Evolutionary conservation across 2,113 vertebrate species (phyloP).

Genomic region (Pygoscelis adeliae): DNA sequence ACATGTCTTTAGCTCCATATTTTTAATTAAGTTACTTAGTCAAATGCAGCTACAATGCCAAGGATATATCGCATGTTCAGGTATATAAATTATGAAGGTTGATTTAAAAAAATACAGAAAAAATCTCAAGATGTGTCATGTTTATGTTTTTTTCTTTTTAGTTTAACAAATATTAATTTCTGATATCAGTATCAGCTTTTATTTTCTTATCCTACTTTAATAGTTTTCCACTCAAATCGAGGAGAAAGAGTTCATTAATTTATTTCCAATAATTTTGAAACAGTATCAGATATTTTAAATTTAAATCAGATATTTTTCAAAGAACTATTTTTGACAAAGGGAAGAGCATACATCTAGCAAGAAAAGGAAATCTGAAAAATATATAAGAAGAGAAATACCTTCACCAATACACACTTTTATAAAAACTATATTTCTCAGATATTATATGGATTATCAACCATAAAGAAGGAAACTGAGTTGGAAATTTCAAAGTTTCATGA

Average conservation of each 20-base stretch:
- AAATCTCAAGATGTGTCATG: neutral
- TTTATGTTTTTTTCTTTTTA: neutral
- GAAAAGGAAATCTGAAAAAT: neutral
- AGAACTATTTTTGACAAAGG: neutral
- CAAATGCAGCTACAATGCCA: neutral
- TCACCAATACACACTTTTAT: neutral
- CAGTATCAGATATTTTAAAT: neutral
- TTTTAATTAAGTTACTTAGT: neutral
- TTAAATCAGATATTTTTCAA: neutral
- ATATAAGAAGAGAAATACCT: neutral
- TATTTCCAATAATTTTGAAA: neutral
- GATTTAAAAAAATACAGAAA: neutral
- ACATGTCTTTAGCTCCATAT: neutral
- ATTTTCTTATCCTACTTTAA: neutral
- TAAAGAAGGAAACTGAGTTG: neutral
- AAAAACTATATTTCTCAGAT: neutral
- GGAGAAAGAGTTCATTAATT: neutral
- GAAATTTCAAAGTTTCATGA: neutral
- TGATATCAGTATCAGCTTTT: neutral
- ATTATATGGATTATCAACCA: neutral
- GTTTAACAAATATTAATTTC: neutral
- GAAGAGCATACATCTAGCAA: accelerated
- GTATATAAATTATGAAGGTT: neutral
- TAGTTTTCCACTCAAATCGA: neutral
- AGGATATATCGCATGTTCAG: neutral